Evolutionary conservation across 2,797 vertebrate genomes (phyloP), one percentile per base, ranked within the genome.

Genomic region (Coregonus ussuriensis): DNA sequence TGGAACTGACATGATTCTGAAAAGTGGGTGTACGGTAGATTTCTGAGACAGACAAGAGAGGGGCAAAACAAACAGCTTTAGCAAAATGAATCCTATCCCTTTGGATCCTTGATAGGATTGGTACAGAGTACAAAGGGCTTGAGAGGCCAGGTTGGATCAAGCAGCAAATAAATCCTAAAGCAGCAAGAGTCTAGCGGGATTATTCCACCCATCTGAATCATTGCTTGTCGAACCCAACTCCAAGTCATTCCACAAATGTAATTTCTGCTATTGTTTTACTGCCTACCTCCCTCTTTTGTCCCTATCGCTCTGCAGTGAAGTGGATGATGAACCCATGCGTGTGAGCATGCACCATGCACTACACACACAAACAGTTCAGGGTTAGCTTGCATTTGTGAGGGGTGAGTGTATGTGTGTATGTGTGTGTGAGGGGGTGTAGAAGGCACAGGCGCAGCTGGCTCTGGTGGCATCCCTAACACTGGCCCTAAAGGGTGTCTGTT

Each of bases 361-460:
- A 47, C 41, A 47, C 41, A 47, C 41, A 47, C 41, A 47, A 47
- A 47, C 9, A 56, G 75, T 11, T 70, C 75, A 80, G 74, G 74
- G 16, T 7, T 16, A 68, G 71, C 78, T 68, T 77, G 68, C 68
- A 65, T 21, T 21, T 66, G 51, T 67, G 47, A 4, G 74, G 21
- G 54, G 33, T 13, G 33, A 4, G 35, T 35, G 4, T 74, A 52
- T 35, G 35, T 47, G 41, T 47, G 41, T 47, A 54, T 35, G 35
- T 47, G 41, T 47, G 41, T 11, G 9, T 47, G 41, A 47, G 41
- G 41, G 41, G 9, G 41, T 16, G 67, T 69, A 35, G 59, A 75
- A 67, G 69, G 83, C 74, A 69, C 66, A 77, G 74, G 72, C 77
- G 77, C 82, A 82, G 85, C 85, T 87, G 87, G 74, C 54, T 77